Percentiles rank a stretch among this genome's conserved stretches.
Evolutionary conservation across 2,888 invertebrate species (phyloP).

Genomic region (Cheilosia scutellata): DNA sequence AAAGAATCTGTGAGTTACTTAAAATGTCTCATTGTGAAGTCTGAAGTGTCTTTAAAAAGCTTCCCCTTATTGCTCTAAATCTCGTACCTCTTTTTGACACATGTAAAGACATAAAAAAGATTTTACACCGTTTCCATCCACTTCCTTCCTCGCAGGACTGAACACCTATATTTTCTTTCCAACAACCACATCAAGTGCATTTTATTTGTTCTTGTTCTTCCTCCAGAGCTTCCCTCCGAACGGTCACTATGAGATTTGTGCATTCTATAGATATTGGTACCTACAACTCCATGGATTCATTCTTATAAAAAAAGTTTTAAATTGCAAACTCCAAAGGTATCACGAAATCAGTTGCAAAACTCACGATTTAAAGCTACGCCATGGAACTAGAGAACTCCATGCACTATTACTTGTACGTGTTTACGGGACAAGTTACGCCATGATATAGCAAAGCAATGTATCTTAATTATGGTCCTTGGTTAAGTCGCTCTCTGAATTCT

Average conservation of each 20-base stretch:
- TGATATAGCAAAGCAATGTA: slow-evolving; percentile 63
- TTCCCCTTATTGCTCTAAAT: too few relatives aligned
- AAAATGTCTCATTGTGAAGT: too few relatives aligned
- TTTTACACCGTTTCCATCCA: too few relatives aligned
- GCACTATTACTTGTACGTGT: slow-evolving; percentile 53
- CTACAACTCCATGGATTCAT: slow-evolving; percentile 3
- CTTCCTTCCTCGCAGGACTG: neutral
- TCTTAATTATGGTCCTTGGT: slow-evolving; percentile 71
- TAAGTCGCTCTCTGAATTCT: slow-evolving; percentile 62
- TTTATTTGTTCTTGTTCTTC: slow-evolving; percentile 52
- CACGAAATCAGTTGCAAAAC: slow-evolving; percentile 41
- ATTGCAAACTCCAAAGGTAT: slow-evolving; percentile 36
- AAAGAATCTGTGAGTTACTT: too few relatives aligned
- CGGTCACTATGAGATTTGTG: slow-evolving; percentile 53
- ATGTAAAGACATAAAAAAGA: too few relatives aligned
- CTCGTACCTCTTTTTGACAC: too few relatives aligned
- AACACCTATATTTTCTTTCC: neutral
- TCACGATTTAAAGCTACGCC: slow-evolving; percentile 47
- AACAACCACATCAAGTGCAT: slow-evolving; percentile 65
- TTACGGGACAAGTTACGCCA: slow-evolving; percentile 56
- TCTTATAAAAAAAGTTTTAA: slow-evolving; percentile 24
- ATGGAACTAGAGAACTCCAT: slow-evolving; percentile 11
- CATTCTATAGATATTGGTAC: slow-evolving; percentile 19
- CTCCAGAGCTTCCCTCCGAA: slow-evolving; percentile 31
- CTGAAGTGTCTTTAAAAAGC: too few relatives aligned